Evolutionary conservation across 2,888 invertebrate species (phyloP).

Genomic region (Dryomyza anilis): DNA sequence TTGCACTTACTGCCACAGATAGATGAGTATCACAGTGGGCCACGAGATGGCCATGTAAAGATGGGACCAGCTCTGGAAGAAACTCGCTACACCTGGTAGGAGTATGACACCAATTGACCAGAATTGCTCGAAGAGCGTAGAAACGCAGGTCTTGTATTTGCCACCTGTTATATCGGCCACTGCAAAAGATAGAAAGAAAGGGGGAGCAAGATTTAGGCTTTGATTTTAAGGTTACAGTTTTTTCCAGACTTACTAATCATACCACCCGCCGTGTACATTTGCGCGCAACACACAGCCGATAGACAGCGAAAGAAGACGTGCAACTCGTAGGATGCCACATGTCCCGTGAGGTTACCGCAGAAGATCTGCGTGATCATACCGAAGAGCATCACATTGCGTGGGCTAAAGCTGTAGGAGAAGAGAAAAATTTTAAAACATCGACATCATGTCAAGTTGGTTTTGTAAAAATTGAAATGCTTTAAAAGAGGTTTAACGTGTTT

Average conservation of each 20-base stretch:
- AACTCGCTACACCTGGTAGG: conserved; percentile 61
- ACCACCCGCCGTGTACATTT: conserved; percentile 62
- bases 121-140: conserved; percentile 61
- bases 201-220: no score
- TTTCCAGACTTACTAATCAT: conserved; percentile 62
- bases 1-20: conserved; percentile 57
- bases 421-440: not conserved
- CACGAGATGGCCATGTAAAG: conserved; percentile 62
- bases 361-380: conserved; percentile 62
- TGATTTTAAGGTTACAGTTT: not conserved
- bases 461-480: no score
- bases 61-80: conserved; percentile 61
- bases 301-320: conserved; percentile 62
- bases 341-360: conserved; percentile 61
- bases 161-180: conserved; percentile 62
- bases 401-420: conserved; percentile 56
- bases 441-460: no score
- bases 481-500: no score
- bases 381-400: conserved; percentile 59
- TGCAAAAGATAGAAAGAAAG: conserved; percentile 35
- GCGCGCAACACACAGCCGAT: conserved; percentile 61
- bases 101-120: conserved; percentile 64
- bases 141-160: conserved; percentile 57
- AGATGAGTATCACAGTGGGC: conserved; percentile 61
- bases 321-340: conserved; percentile 59